Conservation (phyloP, 2,797 vertebrate genomes). For the Gobionotothen gibberifrons region DNA sequence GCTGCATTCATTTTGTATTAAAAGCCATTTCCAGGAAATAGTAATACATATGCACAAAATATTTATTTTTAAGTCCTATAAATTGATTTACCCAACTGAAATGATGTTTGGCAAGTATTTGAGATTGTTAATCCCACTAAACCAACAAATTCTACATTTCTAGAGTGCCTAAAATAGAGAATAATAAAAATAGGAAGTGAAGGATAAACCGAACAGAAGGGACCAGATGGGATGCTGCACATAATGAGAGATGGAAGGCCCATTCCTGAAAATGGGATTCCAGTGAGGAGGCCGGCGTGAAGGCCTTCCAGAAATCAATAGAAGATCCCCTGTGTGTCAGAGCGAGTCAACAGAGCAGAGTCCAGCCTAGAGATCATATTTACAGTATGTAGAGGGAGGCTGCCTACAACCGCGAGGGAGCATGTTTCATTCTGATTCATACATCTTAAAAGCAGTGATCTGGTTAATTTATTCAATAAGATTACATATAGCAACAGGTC, state of each 20-base stretch:
- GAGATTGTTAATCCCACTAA: neutral
- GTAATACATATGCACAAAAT: neutral
- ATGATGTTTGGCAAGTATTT: neutral
- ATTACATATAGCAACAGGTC: conserved; percentile 65
- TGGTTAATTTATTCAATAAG: conserved; percentile 73
- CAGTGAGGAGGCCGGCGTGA: conserved; percentile 67
- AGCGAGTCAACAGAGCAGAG: conserved; percentile 79
- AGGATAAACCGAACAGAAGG: neutral
- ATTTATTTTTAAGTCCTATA: neutral
- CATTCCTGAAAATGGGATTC: conserved; percentile 66
- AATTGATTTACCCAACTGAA: conserved; percentile 6
- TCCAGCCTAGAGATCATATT: conserved; percentile 78
- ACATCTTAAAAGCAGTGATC: conserved; percentile 73
- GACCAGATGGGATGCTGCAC: conserved; percentile 15
- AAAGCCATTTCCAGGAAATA: neutral
- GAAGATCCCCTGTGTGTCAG: conserved; percentile 71
- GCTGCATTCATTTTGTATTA: neutral
- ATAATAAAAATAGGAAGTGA: neutral
- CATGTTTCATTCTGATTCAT: conserved; percentile 83
- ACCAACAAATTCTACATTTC: neutral
- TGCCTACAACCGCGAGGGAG: conserved; percentile 71
- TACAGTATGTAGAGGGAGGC: conserved; percentile 77
- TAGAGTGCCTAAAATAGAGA: neutral
- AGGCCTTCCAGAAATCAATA: conserved; percentile 81
- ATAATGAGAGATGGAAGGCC: conserved; percentile 28